Evolutionary conservation across 2,797 vertebrate species (phyloP).

Genomic region (Myotis myotis): DNA sequence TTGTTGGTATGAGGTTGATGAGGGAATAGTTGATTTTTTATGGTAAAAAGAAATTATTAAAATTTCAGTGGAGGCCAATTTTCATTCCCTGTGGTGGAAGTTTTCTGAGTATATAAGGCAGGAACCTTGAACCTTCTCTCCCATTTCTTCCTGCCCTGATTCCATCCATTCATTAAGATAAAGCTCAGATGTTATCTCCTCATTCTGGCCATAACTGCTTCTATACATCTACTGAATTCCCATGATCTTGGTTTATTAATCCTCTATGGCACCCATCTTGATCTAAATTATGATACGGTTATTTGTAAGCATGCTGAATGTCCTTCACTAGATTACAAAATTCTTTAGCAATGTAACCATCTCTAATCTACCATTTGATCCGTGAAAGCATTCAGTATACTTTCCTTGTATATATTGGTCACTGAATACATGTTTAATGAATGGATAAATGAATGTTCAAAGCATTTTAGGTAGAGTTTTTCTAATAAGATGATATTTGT

Average conservation of each 20-base stretch:
- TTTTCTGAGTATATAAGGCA: background rate
- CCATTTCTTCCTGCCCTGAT: background rate
- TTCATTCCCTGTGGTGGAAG: background rate
- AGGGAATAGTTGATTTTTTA: background rate
- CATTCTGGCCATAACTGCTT: background rate
- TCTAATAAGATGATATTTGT: background rate
- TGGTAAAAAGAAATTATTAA: background rate
- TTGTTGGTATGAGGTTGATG: background rate
- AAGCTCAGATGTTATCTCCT: background rate
- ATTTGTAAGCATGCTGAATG: background rate
- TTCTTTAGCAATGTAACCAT: background rate
- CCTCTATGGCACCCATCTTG: background rate
- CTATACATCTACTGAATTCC: background rate
- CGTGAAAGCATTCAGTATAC: background rate
- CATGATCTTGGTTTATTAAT: conserved; percentile 6
- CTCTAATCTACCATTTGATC: background rate
- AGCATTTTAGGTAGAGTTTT: background rate
- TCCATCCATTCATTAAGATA: conserved; percentile 11
- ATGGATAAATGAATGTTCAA: background rate
- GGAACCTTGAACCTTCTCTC: background rate
- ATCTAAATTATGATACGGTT: background rate
- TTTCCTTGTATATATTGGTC: background rate
- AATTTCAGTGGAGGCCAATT: background rate
- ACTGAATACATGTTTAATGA: background rate
- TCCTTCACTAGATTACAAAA: background rate